These are phyloP conservation scores for Petaurus breviceps DNA, from an alignment of 2,113 vertebrate genomes.

Conservation along the genomic window DNA sequence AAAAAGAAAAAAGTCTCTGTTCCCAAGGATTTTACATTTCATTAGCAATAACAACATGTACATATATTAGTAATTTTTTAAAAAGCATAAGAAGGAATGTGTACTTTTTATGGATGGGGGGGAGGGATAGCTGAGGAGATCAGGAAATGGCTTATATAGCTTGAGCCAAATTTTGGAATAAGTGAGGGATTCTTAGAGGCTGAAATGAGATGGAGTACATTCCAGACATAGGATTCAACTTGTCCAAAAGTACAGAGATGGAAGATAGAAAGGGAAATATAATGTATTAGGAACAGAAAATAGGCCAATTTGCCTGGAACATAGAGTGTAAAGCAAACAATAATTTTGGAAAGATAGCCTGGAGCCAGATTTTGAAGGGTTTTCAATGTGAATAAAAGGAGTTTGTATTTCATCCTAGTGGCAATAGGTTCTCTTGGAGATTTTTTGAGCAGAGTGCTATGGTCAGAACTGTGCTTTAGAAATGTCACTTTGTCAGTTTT, in stretches of 20 bases:
- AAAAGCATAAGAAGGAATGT: no score
- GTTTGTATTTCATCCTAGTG: not conserved
- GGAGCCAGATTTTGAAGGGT: not conserved
- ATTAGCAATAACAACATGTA: no score
- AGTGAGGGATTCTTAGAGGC: not conserved
- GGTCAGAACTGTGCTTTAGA: not conserved
- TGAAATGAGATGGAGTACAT: not conserved
- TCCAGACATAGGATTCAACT: not conserved
- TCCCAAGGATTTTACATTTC: no score
- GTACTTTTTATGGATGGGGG: not conserved
- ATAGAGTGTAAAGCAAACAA: not conserved
- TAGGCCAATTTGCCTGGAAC: not conserved
- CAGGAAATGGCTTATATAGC: not conserved
- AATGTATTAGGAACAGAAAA: not conserved
- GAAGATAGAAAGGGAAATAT: not conserved
- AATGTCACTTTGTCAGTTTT: not conserved
- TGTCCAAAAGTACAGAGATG: not conserved
- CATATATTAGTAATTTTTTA: no score
- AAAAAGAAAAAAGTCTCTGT: no score
- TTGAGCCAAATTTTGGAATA: not conserved
- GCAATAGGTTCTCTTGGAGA: not conserved
- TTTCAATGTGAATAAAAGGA: not conserved
- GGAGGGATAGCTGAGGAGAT: not conserved
- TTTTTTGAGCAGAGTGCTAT: not conserved
- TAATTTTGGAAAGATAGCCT: not conserved